A percentile compares a stretch with the other conserved stretches of the same genome.
Conservation (phyloP, 2,888 invertebrate genomes). For the Rhingia campestris region DNA sequence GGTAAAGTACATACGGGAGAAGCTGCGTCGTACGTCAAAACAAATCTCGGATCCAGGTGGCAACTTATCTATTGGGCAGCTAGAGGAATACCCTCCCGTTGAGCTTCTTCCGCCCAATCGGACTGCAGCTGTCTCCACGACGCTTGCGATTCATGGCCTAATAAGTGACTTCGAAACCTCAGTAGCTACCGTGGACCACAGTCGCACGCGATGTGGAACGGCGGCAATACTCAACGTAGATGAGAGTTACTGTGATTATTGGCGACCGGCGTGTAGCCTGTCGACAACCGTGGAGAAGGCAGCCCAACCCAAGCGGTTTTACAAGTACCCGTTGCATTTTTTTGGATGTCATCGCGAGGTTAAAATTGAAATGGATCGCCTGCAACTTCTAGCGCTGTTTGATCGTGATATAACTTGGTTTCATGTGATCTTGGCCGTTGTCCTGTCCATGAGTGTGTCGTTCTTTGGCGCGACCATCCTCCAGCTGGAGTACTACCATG, state of each 20-base stretch:
- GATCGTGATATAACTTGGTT: slow-evolving; percentile 93
- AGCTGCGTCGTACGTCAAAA: slow-evolving; percentile 78
- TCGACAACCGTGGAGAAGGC: slow-evolving; percentile 79
- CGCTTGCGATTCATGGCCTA: slow-evolving; percentile 79
- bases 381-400: slow-evolving; percentile 94
- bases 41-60: slow-evolving; percentile 78
- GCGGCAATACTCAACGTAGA: slow-evolving; percentile 80
- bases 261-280: slow-evolving; percentile 81
- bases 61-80: slow-evolving; percentile 74
- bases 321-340: slow-evolving; percentile 81
- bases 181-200: slow-evolving; percentile 48
- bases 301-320: slow-evolving; percentile 81
- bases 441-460: slow-evolving; percentile 93
- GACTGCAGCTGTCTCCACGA: slow-evolving; percentile 67
- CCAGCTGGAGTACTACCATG: slow-evolving; percentile 93
- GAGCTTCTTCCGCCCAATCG: slow-evolving; percentile 43
- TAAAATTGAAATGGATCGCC: slow-evolving; percentile 95
- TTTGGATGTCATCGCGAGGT: slow-evolving; percentile 80
- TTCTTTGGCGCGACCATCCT: slow-evolving; percentile 92
- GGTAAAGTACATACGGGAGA: slow-evolving; percentile 77
- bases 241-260: slow-evolving; percentile 81
- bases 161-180: slow-evolving; percentile 77
- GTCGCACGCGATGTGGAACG: slow-evolving; percentile 62
- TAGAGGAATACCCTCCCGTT: slow-evolving; percentile 58
- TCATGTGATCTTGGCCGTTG: slow-evolving; percentile 89